phyloP scores from a whole-genome alignment of 2,797 vertebrate genomes.

The Epinephelus malabaricus region DNA sequence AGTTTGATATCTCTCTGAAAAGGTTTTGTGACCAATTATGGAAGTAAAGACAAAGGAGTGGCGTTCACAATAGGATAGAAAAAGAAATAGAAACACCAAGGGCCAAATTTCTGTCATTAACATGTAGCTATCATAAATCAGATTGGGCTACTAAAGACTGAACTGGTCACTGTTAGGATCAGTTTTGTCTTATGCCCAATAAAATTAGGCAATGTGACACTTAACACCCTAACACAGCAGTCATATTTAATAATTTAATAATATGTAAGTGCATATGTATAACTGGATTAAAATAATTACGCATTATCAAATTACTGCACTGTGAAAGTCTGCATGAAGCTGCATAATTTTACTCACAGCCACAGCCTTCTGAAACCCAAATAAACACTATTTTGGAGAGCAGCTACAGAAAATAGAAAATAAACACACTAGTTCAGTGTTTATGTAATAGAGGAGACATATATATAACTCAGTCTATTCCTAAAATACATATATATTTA shows the following conservation, averaged over 20 bases:
- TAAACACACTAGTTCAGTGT: not conserved
- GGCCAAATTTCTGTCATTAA: not conserved
- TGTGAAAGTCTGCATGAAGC: not conserved
- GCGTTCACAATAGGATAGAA: not conserved
- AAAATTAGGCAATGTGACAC: too few species aligned
- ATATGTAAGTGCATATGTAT: too few species aligned
- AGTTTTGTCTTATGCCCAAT: not conserved
- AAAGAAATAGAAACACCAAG: not conserved
- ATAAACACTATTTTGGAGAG: not conserved
- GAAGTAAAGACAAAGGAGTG: not conserved
- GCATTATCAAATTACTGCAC: not conserved
- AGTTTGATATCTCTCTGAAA: not conserved
- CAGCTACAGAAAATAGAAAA: not conserved
- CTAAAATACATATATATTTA: too few species aligned
- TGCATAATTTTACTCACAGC: not conserved
- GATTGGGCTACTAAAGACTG: not conserved
- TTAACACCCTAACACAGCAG: too few species aligned
- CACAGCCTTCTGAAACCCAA: not conserved
- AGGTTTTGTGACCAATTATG: constrained; percentile 3
- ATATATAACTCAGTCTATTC: too few species aligned
- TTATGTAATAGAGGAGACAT: not conserved
- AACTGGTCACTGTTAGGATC: not conserved
- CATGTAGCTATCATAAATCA: not conserved
- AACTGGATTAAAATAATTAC: not conserved
- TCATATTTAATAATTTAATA: too few species aligned